A percentile compares a stretch with the other conserved stretches of the same genome.
phyloP scores from a whole-genome alignment of 2,113 vertebrate genomes.

The Calyptommatus sinebrachiatus region DNA sequence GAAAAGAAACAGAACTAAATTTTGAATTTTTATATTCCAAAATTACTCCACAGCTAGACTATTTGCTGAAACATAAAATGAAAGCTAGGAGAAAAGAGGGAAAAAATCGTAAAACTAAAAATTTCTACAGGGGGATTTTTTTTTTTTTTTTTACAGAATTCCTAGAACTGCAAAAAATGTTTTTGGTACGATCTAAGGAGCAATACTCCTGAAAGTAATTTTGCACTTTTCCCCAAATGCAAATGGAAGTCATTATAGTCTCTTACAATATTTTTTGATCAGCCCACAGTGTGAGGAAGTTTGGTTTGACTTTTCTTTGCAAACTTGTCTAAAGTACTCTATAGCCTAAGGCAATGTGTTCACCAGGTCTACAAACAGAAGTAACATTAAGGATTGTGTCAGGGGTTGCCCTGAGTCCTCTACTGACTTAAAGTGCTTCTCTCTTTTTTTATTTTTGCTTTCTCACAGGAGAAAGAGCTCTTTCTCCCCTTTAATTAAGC shows the following conservation, averaged over 20 bases:
- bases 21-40: no score
- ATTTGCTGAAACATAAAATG: neutral
- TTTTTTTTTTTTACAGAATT: no score
- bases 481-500: slow-evolving; percentile 37
- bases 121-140: no score
- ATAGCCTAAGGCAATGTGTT: slow-evolving; percentile 4
- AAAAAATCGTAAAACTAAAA: neutral
- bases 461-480: slow-evolving; percentile 23
- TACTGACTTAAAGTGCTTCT: slow-evolving; percentile 30
- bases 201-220: neutral
- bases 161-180: neutral
- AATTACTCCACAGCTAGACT: no score
- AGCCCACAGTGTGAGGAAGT: neutral
- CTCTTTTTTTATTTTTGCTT: neutral
- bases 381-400: neutral
- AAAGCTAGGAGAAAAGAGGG: neutral
- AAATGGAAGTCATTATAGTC: neutral
- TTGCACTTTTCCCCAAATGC: no score
- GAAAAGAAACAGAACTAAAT: no score
- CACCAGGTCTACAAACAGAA: slow-evolving; percentile 8
- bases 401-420: slow-evolving; percentile 44
- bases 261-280: neutral
- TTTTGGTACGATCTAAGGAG: neutral
- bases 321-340: neutral
- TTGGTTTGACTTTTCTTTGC: neutral